Evolutionary conservation across 2,797 vertebrate genomes (phyloP).

Genomic region (Sebastes oblongus): DNA sequence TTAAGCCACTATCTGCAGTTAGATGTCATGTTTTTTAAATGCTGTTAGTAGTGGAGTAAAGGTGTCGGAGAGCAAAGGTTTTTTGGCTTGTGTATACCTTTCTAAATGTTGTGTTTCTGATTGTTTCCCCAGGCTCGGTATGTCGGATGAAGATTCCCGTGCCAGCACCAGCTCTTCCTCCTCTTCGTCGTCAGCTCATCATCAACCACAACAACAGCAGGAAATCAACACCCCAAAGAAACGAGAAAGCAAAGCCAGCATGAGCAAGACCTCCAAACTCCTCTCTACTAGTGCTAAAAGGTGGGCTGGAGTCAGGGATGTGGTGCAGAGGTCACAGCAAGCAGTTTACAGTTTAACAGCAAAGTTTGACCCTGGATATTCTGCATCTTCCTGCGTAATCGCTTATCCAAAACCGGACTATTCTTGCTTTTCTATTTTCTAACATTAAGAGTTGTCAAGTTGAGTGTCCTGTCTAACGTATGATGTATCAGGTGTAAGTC

Average conservation of each 20-base stretch:
- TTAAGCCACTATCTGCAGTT: not conserved
- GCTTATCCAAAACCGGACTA: not conserved
- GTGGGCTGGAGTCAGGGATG: conserved; percentile 56
- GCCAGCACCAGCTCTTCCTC: conserved; percentile 97
- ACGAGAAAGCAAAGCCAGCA: conserved; percentile 94
- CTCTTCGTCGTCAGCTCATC: conserved; percentile 88
- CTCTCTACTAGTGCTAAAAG: conserved; percentile 97
- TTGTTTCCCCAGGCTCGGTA: conserved; percentile 79
- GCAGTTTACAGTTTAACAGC: not conserved
- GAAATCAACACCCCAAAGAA: conserved; percentile 85
- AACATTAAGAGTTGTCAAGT: not conserved
- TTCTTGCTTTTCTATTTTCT: not conserved
- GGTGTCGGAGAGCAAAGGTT: too few relatives aligned
- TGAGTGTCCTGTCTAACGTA: not conserved
- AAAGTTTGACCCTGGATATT: too few relatives aligned
- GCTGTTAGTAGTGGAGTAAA: not conserved
- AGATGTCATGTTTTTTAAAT: not conserved
- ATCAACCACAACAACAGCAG: conserved; percentile 81
- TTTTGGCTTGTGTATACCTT: not conserved
- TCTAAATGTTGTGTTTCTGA: not conserved
- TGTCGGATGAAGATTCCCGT: conserved; percentile 99
- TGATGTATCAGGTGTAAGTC: not conserved
- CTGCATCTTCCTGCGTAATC: not conserved
- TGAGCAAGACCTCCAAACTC: conserved; percentile 98
- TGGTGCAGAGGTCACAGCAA: not conserved